Base-by-base conservation (phyloP, 2,888 invertebrate genomes). In the Drosophila picticornis region DNA sequence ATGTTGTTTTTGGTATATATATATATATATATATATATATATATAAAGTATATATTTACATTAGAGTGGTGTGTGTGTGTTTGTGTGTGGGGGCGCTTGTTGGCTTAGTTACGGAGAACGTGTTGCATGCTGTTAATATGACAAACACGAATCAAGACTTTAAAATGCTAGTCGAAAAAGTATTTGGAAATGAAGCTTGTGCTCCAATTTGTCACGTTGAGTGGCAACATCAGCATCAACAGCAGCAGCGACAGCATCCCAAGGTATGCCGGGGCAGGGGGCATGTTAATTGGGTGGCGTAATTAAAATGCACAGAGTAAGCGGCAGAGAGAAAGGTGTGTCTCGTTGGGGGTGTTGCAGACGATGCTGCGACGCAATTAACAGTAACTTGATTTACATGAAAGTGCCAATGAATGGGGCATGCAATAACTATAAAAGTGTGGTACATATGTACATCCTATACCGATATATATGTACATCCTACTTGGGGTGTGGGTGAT, bases 341-440 rank as follows among this genome's bases (percentile, higher is more conserved):
- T 66, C 50, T 52, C 40, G 25, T 31, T 40, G 66, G 62, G 48
- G 46, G 43, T 73, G 70, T 60, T 63, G 62, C 66, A 57, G 52
- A 59, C 46, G 46, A 4, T 40, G 63, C 53, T 62, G 67, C 43
- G 57, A 68, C 64, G 87, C 84, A 84, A 84, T 84, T 78, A 84
- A 78, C 80, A 64, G 53, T 88, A 88, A 88, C 85, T 85, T 77
- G 68, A 85, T 85, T 84, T 85, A 75, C 85, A 88, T 71, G 61
- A 77, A 77, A 76, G 79, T 79, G 76, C 75, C 75, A 81, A 83
- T 83, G 72, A 77, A 50, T 72, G 72, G 38, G 60, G 51, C 78
- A 79, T 69, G 80, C 68, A 79, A 75, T 65, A 71, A 36, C 64
- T 51, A 59, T 64, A 50, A 58, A 69, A 57, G n/a, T 25, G 55